phyloP scores from a whole-genome alignment of 2,113 vertebrate genomes.

The Ia io region DNA sequence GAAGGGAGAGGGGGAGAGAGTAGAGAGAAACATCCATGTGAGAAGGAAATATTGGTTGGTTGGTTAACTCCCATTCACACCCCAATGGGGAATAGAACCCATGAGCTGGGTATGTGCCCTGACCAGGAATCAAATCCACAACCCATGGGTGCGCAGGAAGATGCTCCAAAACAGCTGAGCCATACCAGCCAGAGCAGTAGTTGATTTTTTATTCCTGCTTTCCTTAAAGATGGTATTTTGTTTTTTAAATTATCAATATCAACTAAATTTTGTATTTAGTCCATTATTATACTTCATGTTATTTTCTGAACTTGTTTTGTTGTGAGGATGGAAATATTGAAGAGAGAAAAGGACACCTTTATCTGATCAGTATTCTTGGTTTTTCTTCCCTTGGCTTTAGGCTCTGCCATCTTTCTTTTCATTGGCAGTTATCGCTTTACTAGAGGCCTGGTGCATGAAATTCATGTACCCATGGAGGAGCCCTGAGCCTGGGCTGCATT shows the following conservation, averaged over 20 bases:
- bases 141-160: not conserved
- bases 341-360: not conserved
- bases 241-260: not conserved
- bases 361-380: not conserved
- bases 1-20: not conserved
- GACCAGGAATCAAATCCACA: not conserved
- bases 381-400: not conserved
- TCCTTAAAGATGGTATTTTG: not conserved
- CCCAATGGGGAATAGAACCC: not conserved
- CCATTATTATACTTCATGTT: not conserved
- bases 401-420: not conserved
- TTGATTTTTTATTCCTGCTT: not conserved
- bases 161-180: not conserved
- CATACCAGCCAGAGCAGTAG: not conserved
- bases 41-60: not conserved
- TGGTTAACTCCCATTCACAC: not conserved
- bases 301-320: not conserved
- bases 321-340: not conserved
- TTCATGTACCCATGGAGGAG: too few relatives aligned
- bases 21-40: not conserved
- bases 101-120: not conserved
- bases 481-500: too few relatives aligned
- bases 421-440: not conserved
- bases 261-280: not conserved
- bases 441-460: too few relatives aligned